Percentiles rank a stretch among this genome's conserved stretches.
Evolutionary conservation across 1,140 invertebrate species (phyloP).

Genomic region (Physella acuta): DNA sequence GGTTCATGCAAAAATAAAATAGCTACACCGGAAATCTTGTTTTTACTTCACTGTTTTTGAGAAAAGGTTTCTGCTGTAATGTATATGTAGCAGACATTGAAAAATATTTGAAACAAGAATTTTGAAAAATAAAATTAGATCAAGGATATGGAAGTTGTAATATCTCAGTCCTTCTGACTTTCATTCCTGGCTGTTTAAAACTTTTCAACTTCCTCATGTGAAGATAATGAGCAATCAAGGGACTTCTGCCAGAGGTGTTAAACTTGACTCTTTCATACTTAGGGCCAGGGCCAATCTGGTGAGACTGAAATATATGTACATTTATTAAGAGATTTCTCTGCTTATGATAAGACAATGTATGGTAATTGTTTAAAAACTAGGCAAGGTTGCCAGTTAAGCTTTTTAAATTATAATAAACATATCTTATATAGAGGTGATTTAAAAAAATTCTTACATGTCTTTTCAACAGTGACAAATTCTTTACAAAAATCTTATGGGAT

Average conservation of each 20-base stretch:
- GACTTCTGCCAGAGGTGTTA: constrained; percentile 52
- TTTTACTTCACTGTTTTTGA: background rate
- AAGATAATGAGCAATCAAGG: constrained; percentile 53
- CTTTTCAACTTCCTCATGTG: constrained; percentile 48
- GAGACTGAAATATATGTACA: too few relatives aligned
- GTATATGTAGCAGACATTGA: background rate
- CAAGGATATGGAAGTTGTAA: constrained; percentile 50
- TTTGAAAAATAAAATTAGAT: too few relatives aligned
- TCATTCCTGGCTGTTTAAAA: constrained; percentile 45
- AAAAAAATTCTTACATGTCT: too few relatives aligned
- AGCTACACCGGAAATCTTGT: background rate
- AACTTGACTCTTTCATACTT: constrained; percentile 53
- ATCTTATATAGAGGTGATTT: too few relatives aligned
- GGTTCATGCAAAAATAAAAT: background rate
- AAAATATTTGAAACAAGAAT: too few relatives aligned
- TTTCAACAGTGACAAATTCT: too few relatives aligned
- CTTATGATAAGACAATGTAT: too few relatives aligned
- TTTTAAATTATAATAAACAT: too few relatives aligned
- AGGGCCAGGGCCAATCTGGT: constrained; percentile 51
- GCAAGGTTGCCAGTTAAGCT: too few relatives aligned
- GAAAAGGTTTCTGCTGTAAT: background rate
- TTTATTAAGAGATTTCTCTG: too few relatives aligned
- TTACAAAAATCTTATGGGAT: too few relatives aligned
- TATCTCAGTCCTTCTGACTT: constrained; percentile 51
- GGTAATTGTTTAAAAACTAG: too few relatives aligned